Evolutionary conservation across 1,140 invertebrate species (phyloP).

Genomic region (Ooceraea biroi): DNA sequence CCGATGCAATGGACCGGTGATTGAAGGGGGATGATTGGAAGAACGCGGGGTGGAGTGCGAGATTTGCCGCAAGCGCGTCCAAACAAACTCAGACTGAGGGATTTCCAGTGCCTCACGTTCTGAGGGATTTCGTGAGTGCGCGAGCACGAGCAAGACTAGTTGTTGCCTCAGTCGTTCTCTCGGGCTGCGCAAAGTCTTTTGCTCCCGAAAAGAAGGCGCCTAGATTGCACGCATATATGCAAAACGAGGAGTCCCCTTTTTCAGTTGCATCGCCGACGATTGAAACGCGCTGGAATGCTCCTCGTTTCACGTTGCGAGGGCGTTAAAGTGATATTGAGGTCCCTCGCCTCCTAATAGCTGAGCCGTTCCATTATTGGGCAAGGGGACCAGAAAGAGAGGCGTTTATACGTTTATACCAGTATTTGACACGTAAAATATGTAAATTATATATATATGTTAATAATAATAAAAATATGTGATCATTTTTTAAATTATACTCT

Average conservation of each 20-base stretch:
- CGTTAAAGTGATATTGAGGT: constrained; percentile 35
- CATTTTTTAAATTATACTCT: constrained; percentile 4
- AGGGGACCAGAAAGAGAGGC: constrained; percentile 27
- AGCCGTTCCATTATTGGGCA: constrained; percentile 35
- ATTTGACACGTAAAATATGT: no score
- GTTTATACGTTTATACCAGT: constrained; percentile 46
- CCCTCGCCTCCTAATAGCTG: constrained; percentile 41
- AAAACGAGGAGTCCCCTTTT: constrained; percentile 32
- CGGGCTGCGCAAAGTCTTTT: background rate
- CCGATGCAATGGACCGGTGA: background rate
- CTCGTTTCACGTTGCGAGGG: constrained; percentile 10
- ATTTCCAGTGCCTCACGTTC: constrained; percentile 62
- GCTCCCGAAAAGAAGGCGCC: constrained; percentile 19
- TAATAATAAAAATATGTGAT: background rate
- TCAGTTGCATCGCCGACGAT: constrained; percentile 53
- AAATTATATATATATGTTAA: no score
- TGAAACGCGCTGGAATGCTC: constrained; percentile 43
- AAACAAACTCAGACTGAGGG: constrained; percentile 69
- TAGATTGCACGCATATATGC: constrained; percentile 64
- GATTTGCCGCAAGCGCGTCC: constrained; percentile 66
- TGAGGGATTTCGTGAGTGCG: constrained; percentile 62
- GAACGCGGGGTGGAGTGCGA: constrained; percentile 20
- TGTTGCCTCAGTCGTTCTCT: constrained; percentile 50
- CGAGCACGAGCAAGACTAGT: background rate
- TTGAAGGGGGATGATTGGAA: background rate